Conservation (phyloP, 2,797 vertebrate genomes). For the Leucoraja ocellata region DNA sequence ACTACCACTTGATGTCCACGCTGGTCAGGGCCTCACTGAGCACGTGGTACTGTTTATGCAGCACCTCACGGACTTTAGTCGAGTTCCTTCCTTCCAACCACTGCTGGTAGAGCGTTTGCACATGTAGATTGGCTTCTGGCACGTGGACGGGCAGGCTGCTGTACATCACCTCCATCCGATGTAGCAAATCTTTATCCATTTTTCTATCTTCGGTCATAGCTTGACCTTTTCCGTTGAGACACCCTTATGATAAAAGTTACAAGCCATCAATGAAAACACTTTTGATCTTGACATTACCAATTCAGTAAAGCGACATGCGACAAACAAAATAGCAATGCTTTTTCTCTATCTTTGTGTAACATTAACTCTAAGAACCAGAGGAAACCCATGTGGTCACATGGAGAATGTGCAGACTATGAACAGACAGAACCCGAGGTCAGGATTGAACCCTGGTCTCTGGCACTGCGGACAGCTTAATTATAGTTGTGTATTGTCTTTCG, state of each 20-base stretch:
- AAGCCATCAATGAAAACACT: not conserved
- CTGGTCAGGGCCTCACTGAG: slow-evolving; percentile 44
- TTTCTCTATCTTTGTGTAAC: not conserved
- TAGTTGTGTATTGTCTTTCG: too few species aligned
- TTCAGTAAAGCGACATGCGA: not conserved
- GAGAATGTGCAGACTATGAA: too few species aligned
- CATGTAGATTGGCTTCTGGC: slow-evolving; percentile 62
- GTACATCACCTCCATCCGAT: slow-evolving; percentile 82
- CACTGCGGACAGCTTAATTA: too few species aligned
- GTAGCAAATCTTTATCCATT: slow-evolving; percentile 67
- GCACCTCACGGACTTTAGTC: slow-evolving; percentile 54
- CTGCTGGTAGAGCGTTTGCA: slow-evolving; percentile 77
- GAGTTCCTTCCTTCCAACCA: slow-evolving; percentile 84
- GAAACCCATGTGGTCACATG: too few species aligned
- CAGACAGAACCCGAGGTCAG: too few species aligned
- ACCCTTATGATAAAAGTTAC: slow-evolving; percentile 60
- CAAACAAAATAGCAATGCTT: not conserved
- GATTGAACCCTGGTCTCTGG: too few species aligned
- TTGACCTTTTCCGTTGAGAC: slow-evolving; percentile 85
- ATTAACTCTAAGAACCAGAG: not conserved
- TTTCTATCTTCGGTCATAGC: slow-evolving; percentile 65
- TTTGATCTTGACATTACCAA: not conserved
- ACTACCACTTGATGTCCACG: slow-evolving; percentile 66
- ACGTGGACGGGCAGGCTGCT: slow-evolving; percentile 67
- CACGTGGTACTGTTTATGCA: slow-evolving; percentile 70